Percentiles rank a stretch among this genome's conserved stretches.
Conservation (phyloP, 2,888 invertebrate species). For the Ophion obscuratus region DNA sequence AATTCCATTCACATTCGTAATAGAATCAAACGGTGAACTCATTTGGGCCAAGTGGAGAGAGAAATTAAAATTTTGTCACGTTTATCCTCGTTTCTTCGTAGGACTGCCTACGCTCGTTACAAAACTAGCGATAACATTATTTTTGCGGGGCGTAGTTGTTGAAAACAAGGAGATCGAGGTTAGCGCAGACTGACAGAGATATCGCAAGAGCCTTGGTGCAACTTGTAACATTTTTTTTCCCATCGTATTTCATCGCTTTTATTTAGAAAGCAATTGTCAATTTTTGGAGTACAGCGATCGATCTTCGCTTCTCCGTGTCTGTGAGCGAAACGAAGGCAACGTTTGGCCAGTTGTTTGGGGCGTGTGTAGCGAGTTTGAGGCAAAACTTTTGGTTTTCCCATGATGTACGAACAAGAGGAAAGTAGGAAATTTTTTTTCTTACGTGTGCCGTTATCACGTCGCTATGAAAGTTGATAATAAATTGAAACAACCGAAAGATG, state of each 20-base stretch:
- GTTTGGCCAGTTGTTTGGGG: neutral
- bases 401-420: neutral
- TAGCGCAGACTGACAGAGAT: neutral
- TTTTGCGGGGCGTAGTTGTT: too few species aligned
- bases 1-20: conserved; percentile 63
- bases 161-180: too few species aligned
- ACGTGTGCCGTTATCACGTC: conserved; percentile 3
- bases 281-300: too few species aligned
- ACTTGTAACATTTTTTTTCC: too few species aligned
- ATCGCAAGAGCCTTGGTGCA: too few species aligned
- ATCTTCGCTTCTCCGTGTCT: neutral
- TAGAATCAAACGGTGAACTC: conserved; percentile 55
- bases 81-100: conserved; percentile 52
- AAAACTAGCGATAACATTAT: too few species aligned
- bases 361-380: neutral
- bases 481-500: conserved; percentile 52
- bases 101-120: neutral
- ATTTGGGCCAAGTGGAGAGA: conserved; percentile 59
- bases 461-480: conserved; percentile 45
- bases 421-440: conserved; percentile 8
- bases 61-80: conserved; percentile 41
- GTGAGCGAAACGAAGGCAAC: neutral
- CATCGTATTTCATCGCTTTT: too few species aligned
- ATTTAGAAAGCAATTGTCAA: too few species aligned
- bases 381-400: neutral